phyloP scores from a whole-genome alignment of 2,888 invertebrate species.

The Drosophila eohydei region DNA sequence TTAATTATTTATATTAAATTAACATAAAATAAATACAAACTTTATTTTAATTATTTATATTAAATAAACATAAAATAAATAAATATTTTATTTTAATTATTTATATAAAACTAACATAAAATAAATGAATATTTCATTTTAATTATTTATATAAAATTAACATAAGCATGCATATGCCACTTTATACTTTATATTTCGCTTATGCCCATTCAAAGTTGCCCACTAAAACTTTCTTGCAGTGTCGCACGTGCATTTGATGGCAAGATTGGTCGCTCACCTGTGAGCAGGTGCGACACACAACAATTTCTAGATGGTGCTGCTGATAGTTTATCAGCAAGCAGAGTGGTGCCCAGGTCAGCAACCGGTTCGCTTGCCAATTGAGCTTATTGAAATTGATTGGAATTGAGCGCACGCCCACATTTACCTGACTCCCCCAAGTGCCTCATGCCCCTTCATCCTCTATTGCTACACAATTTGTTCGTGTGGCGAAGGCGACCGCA shows the following conservation, averaged over 20 bases:
- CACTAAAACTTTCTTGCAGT: background rate
- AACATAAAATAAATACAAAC: too few species aligned
- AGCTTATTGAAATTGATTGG: constrained; percentile 29
- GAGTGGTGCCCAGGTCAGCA: constrained; percentile 24
- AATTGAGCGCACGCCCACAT: constrained; percentile 47
- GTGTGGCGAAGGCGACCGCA: constrained; percentile 12
- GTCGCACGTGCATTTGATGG: constrained; percentile 4
- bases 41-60: too few species aligned
- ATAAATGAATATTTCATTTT: too few species aligned
- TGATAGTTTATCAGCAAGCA: constrained; percentile 31
- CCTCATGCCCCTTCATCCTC: background rate
- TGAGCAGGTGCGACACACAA: constrained; percentile 4
- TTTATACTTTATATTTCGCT: too few species aligned
- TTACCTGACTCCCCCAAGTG: background rate
- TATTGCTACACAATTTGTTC: background rate
- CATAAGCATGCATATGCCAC: too few species aligned
- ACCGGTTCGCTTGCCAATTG: constrained; percentile 27
- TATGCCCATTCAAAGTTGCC: background rate
- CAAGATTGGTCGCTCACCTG: background rate
- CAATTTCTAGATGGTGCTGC: constrained; percentile 39
- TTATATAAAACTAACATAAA: too few species aligned
- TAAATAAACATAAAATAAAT: too few species aligned
- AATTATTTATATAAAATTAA: too few species aligned
- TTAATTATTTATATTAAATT: too few species aligned
- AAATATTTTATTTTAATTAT: too few species aligned